Evolutionary conservation across 2,797 vertebrate species (phyloP).

Genomic region (Coregonus sp.): DNA sequence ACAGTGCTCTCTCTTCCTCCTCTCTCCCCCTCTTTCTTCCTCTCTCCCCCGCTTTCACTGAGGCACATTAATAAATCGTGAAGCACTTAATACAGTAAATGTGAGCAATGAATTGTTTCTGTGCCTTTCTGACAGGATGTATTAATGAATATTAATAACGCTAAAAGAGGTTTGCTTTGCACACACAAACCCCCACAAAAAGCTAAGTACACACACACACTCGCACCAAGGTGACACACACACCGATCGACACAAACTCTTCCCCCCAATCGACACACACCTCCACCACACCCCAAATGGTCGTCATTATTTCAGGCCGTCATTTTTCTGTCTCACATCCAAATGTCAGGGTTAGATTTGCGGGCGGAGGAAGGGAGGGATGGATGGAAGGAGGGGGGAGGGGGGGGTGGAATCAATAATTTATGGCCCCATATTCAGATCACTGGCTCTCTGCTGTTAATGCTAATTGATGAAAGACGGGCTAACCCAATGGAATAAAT

Average conservation of each 20-base stretch:
- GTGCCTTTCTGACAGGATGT: conserved; percentile 60
- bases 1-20: neutral
- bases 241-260: too few relatives aligned
- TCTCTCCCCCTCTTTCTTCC: conserved; percentile 11
- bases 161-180: conserved; percentile 50
- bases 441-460: conserved; percentile 57
- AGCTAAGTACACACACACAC: too few relatives aligned
- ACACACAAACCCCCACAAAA: neutral
- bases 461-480: conserved; percentile 51
- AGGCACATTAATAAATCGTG: conserved; percentile 71
- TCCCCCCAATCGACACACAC: too few relatives aligned
- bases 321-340: conserved; percentile 44
- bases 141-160: conserved; percentile 78
- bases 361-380: conserved; percentile 14
- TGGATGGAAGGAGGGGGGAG: neutral
- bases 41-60: conserved; percentile 37
- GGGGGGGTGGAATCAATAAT: conserved; percentile 67
- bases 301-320: conserved; percentile 34
- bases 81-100: conserved; percentile 67
- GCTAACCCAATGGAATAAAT: conserved; percentile 42
- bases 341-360: conserved; percentile 49
- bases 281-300: conserved; percentile 18
- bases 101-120: conserved; percentile 69
- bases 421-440: conserved; percentile 69
- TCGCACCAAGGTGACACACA: too few relatives aligned